Conservation (phyloP, 2,113 vertebrate genomes). For the Eira barbara region DNA sequence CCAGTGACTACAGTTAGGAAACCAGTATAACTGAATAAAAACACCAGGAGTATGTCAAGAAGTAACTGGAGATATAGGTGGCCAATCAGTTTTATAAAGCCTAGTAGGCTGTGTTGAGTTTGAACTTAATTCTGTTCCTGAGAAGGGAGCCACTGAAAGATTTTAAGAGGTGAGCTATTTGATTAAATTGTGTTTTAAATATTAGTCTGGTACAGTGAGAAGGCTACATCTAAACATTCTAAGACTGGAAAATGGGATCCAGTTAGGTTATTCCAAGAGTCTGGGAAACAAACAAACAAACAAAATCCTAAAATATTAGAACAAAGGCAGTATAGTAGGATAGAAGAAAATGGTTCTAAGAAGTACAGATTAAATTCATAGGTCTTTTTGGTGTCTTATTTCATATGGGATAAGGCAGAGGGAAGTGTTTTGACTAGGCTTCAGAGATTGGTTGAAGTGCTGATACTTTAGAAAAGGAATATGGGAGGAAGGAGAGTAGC, state of each 20-base stretch:
- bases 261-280: not conserved
- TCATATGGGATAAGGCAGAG: not conserved
- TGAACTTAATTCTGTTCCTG: not conserved
- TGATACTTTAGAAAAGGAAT: not conserved
- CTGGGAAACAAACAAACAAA: not conserved
- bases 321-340: not conserved
- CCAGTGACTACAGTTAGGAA: not conserved
- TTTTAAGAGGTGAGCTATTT: conserved; percentile 38
- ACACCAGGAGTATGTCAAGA: not conserved
- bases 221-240: conserved; percentile 10
- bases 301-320: not conserved
- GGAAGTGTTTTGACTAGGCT: not conserved
- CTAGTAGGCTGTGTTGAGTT: not conserved
- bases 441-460: not conserved
- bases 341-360: conserved; percentile 11
- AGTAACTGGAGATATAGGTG: not conserved
- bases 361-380: not conserved
- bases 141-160: not conserved
- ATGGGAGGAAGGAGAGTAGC: not conserved
- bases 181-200: conserved; percentile 27
- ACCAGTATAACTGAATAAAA: not conserved
- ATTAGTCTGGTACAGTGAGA: not conserved
- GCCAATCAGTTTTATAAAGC: not conserved
- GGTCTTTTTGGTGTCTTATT: not conserved
- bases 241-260: not conserved